Conservation (phyloP, 2,888 invertebrate species). For the Agonopterix heracliana region DNA sequence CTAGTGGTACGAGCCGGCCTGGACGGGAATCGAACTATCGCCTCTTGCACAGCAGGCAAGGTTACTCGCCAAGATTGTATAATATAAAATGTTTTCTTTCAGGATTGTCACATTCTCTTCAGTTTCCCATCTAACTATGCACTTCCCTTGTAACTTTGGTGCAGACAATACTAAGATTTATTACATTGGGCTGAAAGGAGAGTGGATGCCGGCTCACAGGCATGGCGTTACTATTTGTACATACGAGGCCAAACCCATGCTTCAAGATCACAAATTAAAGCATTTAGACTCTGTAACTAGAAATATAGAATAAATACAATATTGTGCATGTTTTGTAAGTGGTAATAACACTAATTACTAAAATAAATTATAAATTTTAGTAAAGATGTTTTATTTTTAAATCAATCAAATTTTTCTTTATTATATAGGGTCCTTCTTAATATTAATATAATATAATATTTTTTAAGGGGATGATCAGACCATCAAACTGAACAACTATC, state of each 20-base stretch:
- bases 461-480: no score
- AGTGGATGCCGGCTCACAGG: constrained; percentile 88
- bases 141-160: constrained; percentile 94
- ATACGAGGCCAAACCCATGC: constrained; percentile 91
- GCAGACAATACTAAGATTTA: constrained; percentile 89
- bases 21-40: no score
- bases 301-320: constrained; percentile 61
- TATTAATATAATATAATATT: no score
- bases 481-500: no score
- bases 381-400: background rate
- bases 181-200: constrained; percentile 97
- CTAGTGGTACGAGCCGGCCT: no score
- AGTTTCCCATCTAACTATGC: constrained; percentile 91
- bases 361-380: background rate
- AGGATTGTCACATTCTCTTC: constrained; percentile 95
- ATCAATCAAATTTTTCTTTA: background rate
- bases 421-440: background rate
- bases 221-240: constrained; percentile 95
- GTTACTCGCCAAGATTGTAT: no score
- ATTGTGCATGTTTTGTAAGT: background rate
- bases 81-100: constrained; percentile 38
- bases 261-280: constrained; percentile 88
- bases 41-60: no score
- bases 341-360: no score
- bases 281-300: constrained; percentile 77